These are phyloP conservation scores for Chloroceryle amazona DNA, from an alignment of 2,797 vertebrate genomes.

Conservation along the genomic window DNA sequence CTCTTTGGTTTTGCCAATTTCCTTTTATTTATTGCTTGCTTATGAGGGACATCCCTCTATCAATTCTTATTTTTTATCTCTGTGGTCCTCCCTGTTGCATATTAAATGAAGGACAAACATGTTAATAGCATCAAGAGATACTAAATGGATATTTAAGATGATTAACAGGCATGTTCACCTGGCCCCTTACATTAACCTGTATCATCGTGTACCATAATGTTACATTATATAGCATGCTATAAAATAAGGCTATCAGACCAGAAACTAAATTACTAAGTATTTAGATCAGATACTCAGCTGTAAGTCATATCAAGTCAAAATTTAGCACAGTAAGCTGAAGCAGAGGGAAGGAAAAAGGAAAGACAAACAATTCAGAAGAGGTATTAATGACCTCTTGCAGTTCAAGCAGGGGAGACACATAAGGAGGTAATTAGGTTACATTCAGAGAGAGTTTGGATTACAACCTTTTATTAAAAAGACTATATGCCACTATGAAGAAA, in stretches of 20 bases:
- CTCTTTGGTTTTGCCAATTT: background rate
- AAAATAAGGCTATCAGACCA: slow-evolving; percentile 15
- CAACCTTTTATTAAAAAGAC: background rate
- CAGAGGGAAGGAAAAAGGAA: background rate
- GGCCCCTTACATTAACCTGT: background rate
- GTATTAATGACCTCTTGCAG: background rate
- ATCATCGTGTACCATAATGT: background rate
- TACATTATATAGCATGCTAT: background rate
- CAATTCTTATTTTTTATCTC: background rate
- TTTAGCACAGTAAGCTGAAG: background rate
- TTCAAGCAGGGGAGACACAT: background rate
- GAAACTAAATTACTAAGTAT: background rate
- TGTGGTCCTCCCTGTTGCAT: background rate
- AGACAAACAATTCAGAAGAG: background rate
- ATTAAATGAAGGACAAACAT: background rate
- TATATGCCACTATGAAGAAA: background rate
- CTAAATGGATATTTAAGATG: background rate
- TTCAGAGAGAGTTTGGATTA: background rate
- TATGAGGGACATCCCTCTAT: background rate
- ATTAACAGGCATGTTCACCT: background rate
- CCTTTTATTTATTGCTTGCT: background rate
- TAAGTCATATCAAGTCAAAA: slow-evolving; percentile 9
- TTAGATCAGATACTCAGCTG: background rate
- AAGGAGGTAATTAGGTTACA: background rate
- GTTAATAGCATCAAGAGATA: slow-evolving; percentile 10